These are phyloP conservation scores for Hoplodrina blanda DNA, from an alignment of 2,888 invertebrate genomes.

Conservation along the genomic window DNA sequence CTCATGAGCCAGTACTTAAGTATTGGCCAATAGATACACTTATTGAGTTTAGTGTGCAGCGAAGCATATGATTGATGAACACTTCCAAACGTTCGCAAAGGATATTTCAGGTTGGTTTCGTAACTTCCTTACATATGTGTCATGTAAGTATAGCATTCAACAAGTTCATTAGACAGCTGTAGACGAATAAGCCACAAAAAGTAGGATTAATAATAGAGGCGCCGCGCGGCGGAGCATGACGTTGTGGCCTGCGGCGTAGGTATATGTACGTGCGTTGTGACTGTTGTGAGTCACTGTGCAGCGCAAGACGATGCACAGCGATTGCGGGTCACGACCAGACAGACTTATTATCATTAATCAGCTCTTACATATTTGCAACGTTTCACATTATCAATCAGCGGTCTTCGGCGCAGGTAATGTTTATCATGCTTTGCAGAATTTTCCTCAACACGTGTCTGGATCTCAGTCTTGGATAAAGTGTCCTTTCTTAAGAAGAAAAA, in stretches of 20 bases:
- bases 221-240: constrained; percentile 54
- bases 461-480: too few relatives aligned
- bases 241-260: constrained; percentile 6
- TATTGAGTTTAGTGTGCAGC: constrained; percentile 13
- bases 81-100: constrained; percentile 26
- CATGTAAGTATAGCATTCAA: constrained; percentile 45
- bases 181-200: constrained; percentile 53
- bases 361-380: not conserved
- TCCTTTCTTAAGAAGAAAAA: not conserved
- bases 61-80: constrained; percentile 38
- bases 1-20: not conserved
- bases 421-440: not conserved
- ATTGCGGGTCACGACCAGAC: not conserved
- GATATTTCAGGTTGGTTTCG: constrained; percentile 27
- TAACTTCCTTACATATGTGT: constrained; percentile 40
- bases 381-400: not conserved
- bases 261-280: constrained; percentile 31
- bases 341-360: not conserved
- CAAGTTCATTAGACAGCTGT: constrained; percentile 52
- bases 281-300: constrained; percentile 36
- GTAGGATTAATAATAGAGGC: constrained; percentile 40
- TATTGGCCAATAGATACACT: constrained; percentile 13
- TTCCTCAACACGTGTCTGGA: not conserved
- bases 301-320: constrained; percentile 27
- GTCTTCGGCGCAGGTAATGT: not conserved